A percentile compares a stretch with the other conserved stretches of the same genome.
These are phyloP conservation scores for Ornithoptera alexandrae DNA, from an alignment of 2,888 invertebrate species.

Conservation along the genomic window DNA sequence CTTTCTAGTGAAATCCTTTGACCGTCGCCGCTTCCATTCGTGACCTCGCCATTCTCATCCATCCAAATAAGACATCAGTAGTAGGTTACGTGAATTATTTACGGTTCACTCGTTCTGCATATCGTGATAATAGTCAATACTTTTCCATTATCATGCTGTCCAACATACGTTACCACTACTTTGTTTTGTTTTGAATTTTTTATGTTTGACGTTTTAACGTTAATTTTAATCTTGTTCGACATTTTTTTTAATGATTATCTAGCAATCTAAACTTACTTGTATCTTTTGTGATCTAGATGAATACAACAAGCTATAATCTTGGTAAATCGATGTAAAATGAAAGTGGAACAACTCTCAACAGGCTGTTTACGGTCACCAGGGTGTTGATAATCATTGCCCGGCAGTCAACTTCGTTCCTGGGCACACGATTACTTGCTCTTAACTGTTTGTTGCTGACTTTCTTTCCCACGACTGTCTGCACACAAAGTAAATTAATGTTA, in stretches of 20 bases:
- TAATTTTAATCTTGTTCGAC: background rate
- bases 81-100: background rate
- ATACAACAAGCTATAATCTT: background rate
- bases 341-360: slow-evolving; percentile 25
- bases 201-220: background rate
- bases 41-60: slow-evolving; percentile 52
- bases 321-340: slow-evolving; percentile 22
- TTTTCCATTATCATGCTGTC: background rate
- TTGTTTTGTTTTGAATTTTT: background rate
- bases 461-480: slow-evolving; percentile 33
- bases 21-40: slow-evolving; percentile 43
- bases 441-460: slow-evolving; percentile 64
- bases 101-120: background rate
- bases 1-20: slow-evolving; percentile 58
- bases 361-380: slow-evolving; percentile 25
- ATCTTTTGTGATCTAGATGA: background rate
- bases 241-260: background rate
- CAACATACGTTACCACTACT: too few relatives aligned
- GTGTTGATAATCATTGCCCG: slow-evolving; percentile 26
- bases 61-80: slow-evolving; percentile 23
- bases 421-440: slow-evolving; percentile 62
- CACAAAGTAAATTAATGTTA: slow-evolving; percentile 4
- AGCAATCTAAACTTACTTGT: background rate
- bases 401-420: slow-evolving; percentile 31
- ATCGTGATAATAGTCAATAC: background rate